A percentile compares a stretch with the other conserved stretches of the same genome.
phyloP scores from a whole-genome alignment of 2,888 invertebrate species.

The Drosophila histrio region DNA sequence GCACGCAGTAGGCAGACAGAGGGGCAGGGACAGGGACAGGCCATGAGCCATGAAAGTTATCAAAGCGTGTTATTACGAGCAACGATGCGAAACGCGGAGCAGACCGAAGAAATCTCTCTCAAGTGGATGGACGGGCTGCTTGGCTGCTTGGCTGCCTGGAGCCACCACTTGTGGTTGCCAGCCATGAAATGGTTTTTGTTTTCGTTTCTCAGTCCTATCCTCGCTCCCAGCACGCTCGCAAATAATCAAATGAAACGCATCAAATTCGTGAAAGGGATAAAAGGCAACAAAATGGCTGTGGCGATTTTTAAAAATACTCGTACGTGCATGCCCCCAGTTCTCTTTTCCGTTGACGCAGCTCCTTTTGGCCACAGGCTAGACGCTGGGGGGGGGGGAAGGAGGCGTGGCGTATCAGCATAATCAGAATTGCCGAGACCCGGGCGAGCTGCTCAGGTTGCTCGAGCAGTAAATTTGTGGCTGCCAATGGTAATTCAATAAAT shows the following conservation, averaged over 20 bases:
- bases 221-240: constrained; percentile 55
- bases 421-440: constrained; percentile 18
- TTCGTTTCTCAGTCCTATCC: background rate
- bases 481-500: constrained; percentile 60
- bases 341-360: constrained; percentile 60
- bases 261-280: constrained; percentile 74
- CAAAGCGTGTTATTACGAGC: constrained; percentile 83
- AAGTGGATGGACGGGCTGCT: constrained; percentile 54
- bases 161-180: constrained; percentile 76
- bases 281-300: constrained; percentile 63
- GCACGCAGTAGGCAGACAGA: constrained; percentile 73
- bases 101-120: constrained; percentile 38
- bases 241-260: constrained; percentile 80
- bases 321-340: constrained; percentile 24
- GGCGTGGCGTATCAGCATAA: constrained; percentile 17
- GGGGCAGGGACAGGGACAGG: constrained; percentile 69
- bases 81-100: constrained; percentile 64
- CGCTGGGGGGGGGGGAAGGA: background rate
- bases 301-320: constrained; percentile 59
- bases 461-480: constrained; percentile 47
- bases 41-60: constrained; percentile 83
- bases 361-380: constrained; percentile 14
- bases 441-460: constrained; percentile 33
- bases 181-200: constrained; percentile 67
- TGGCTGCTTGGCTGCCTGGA: constrained; percentile 26